Base-by-base conservation (phyloP, 2,888 invertebrate species). In the Hymenopus coronatus region DNA sequence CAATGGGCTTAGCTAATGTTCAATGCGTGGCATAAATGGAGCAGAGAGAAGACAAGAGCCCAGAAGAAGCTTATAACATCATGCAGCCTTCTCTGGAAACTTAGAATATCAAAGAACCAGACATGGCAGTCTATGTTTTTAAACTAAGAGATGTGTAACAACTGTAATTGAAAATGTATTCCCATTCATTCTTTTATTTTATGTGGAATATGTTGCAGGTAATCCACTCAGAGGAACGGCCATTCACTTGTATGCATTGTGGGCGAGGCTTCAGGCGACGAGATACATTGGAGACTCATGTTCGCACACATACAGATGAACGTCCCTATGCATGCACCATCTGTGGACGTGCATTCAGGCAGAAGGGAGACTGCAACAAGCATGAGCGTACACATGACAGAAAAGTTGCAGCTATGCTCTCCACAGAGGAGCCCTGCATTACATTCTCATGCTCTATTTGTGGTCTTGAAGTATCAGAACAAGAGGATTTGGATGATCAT, bases 321-420 rank as follows among this genome's bases (percentile, higher is more conserved):
- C 87, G 90, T 8, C 91, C 91, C 0, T 91, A 90, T 88, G 89
- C 88, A 1, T 91, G 91, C 83, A 70, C 89, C 33, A 33, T 90
- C 20, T 91, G 91, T 84, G 88, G 89, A 0, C 84, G 90, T 84
- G 89, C 89, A 28, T 91, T 91, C 85, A 90, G 88, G 12, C 91
- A 90, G 81, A 90, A 90, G 82, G 91, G 90, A n/a, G 91, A 91
- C 84, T 90, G 90, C 40, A 90, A 87, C 28, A 91, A 90, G 27
- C 91, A 91, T 82, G 88, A 90, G 83, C 87, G 88, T 12, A 90
- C 90, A 20, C 93, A 92, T 90, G 54, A 25, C 4, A 70, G 54
- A 8, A 70, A 70, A 70, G 54, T 70, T 20, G 25, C 54, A 70
- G 15, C 54, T 70, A 15, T 70, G 54, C 54, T 70, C 0, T 20